Evolutionary conservation across 2,113 vertebrate genomes (phyloP).

Genomic region (Perca schrenkii): DNA sequence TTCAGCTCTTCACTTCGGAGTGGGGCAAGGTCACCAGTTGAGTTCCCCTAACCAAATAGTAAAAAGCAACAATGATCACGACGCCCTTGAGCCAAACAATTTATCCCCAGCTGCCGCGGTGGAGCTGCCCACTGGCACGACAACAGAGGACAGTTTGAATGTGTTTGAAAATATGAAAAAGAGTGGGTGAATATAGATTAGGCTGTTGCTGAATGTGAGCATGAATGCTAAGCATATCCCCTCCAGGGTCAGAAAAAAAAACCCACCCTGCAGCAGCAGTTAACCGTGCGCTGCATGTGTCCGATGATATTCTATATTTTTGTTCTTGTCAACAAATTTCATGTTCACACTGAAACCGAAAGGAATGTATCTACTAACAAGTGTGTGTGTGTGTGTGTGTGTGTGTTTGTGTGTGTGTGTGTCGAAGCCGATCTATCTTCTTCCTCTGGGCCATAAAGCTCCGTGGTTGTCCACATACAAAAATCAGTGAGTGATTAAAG

Average conservation of each 20-base stretch:
- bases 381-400: too few species aligned
- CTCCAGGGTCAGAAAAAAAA: neutral
- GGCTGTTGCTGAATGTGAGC: slow-evolving; percentile 24
- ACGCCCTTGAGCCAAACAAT: slow-evolving; percentile 33
- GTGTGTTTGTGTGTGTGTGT: neutral
- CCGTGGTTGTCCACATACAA: neutral
- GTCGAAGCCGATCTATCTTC: neutral
- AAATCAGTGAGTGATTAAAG: too few species aligned
- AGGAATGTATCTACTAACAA: neutral
- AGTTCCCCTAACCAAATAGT: neutral
- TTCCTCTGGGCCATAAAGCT: neutral
- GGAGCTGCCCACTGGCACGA: slow-evolving; percentile 16
- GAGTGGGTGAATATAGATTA: slow-evolving; percentile 21
- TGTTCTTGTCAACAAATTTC: neutral
- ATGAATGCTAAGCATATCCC: neutral
- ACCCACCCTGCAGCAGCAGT: neutral
- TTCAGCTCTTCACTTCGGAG: neutral
- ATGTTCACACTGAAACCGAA: neutral
- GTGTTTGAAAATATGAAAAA: slow-evolving; percentile 9
- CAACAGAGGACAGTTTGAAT: neutral
- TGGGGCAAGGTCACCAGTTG: neutral
- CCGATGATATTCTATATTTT: too few species aligned
- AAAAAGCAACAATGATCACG: neutral
- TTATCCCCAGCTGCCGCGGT: slow-evolving; percentile 13
- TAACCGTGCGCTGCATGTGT: neutral